Evolutionary conservation across 2,888 invertebrate species (phyloP).

Genomic region (Coecobrya sp.): DNA sequence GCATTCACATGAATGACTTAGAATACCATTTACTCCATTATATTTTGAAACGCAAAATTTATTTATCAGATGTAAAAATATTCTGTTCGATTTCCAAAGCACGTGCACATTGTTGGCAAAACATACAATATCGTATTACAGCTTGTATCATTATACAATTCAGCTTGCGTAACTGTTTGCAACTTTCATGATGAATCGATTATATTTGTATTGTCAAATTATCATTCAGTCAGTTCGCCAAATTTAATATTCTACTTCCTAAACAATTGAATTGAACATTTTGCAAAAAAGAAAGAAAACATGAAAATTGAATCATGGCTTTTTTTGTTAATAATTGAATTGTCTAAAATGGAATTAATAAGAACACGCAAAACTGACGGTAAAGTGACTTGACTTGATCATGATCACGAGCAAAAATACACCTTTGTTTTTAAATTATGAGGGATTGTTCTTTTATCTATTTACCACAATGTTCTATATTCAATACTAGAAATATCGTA

Average conservation of each 20-base stretch:
- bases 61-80: slow-evolving; percentile 50
- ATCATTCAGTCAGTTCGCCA: background rate
- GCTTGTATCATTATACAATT: background rate
- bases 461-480: background rate
- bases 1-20: background rate
- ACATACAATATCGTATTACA: background rate
- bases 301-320: slow-evolving; percentile 4
- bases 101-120: slow-evolving; percentile 28
- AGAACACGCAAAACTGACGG: background rate
- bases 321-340: slow-evolving; percentile 12
- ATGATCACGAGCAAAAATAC: background rate
- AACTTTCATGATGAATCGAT: slow-evolving; percentile 12
- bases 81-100: slow-evolving; percentile 16
- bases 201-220: background rate
- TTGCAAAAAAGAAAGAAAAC: background rate
- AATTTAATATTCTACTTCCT: slow-evolving; percentile 21
- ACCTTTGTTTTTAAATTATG: background rate
- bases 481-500: too few relatives aligned
- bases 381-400: background rate
- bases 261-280: slow-evolving; percentile 25
- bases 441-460: background rate
- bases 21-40: background rate
- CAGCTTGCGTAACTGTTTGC: background rate
- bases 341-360: background rate
- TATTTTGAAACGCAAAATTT: background rate